Conservation (phyloP, 1,140 invertebrate genomes). For the Bombus ignitus region DNA sequence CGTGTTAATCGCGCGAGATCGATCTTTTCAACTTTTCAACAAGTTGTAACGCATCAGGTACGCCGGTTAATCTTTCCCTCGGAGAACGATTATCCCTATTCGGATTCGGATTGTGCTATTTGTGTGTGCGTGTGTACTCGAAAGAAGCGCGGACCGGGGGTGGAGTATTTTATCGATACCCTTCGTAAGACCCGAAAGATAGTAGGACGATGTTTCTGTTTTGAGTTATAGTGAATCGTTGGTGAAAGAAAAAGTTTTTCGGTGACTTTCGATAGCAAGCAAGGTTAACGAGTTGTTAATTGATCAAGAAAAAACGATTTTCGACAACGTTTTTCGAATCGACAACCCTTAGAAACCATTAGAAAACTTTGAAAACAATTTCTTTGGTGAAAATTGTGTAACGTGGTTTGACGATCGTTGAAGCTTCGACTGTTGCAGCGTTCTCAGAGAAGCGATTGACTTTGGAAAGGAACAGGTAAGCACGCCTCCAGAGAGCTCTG, state of each 20-base stretch:
- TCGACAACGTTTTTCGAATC: background rate
- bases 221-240: background rate
- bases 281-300: background rate
- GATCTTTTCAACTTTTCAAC: conserved; percentile 37
- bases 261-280: background rate
- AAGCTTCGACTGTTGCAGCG: background rate
- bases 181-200: background rate
- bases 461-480: conserved; percentile 12
- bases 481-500: background rate
- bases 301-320: background rate
- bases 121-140: background rate
- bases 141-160: background rate
- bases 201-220: background rate
- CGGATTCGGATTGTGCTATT: background rate
- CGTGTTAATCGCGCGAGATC: conserved; percentile 13
- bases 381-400: background rate
- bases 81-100: background rate
- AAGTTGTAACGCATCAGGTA: conserved; percentile 41
- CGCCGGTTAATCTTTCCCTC: background rate
- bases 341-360: background rate
- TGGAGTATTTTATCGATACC: too few species aligned
- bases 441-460: background rate
- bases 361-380: too few species aligned
- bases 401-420: background rate
- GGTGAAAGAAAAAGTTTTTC: background rate